Base-by-base conservation (phyloP, 2,113 vertebrate species). In the Varanus salvator region DNA sequence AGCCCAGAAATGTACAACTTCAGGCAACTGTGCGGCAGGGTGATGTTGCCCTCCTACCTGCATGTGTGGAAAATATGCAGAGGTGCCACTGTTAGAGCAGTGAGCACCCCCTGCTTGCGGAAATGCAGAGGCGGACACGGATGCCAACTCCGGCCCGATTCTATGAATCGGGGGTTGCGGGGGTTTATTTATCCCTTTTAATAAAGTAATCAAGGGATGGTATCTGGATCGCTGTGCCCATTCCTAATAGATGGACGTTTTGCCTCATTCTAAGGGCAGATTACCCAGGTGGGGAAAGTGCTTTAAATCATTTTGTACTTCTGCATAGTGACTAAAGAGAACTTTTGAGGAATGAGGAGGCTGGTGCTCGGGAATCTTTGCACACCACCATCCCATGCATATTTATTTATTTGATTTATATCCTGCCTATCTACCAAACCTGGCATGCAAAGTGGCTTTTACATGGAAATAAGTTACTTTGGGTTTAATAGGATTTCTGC, bases 31-130 rank as follows among this genome's bases (percentile, higher is more conserved):
- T 87, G 87, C 77, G 91, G 78, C 57, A 2, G 52, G 50, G 66
- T 38, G 85, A 85, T 93, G 83, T 54, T 91, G 50, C 90, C 27
- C 52, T 90, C 66, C 23, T 86, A 68, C 81, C 12, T 64, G 85
- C 27, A 15, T 17, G 64, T 44, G 7, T 77, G 17, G 38, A 86
- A 75, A 38, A 38, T 64, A 75, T 27, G 75, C 52, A 71, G 29
- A 52, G 14, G n/a, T 27, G 8, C 4, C 6, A 82, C 19, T 15
- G 19, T 77, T 77, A 48, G 38, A 77, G 21, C 75, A 64, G 44
- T 77, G 52, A 50, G 7, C 78, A 83, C 17, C 38, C 0, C 3
- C 5, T 38, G 31, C 21, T 8, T 27, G 5, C 11, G 66, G 38
- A 68, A 66, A 57, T 66, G 29, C 1, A 29, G 78, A 80, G 14